These are phyloP conservation scores for Hylomyscus alleni DNA, from an alignment of 2,797 vertebrate genomes.

Conservation along the genomic window DNA sequence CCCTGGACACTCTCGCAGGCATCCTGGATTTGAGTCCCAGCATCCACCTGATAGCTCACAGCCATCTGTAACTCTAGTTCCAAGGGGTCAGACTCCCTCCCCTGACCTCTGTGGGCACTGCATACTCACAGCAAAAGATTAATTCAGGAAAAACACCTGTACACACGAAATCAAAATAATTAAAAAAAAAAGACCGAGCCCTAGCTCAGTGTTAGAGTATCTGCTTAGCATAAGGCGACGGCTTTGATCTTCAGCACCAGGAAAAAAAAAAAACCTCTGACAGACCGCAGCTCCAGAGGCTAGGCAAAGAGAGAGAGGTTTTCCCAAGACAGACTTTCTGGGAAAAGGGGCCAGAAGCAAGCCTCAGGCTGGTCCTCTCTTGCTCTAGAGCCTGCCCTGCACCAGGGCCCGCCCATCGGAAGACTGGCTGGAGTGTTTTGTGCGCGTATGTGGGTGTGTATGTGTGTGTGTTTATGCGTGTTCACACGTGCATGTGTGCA, in stretches of 20 bases:
- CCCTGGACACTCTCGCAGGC: neutral
- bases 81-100: neutral
- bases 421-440: neutral
- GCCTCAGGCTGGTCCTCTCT: neutral
- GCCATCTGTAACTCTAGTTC: neutral
- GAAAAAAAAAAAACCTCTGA: neutral
- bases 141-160: neutral
- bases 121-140: neutral
- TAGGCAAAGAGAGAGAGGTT: neutral
- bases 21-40: neutral
- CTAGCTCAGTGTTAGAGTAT: neutral
- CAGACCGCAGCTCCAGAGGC: neutral
- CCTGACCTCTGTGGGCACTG: neutral
- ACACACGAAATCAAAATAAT: neutral
- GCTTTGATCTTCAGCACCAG: neutral
- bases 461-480: neutral
- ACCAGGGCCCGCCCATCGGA: neutral
- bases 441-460: neutral
- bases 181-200: neutral
- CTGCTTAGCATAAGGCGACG: neutral
- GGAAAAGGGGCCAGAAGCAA: neutral
- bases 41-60: neutral
- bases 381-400: neutral
- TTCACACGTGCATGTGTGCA: too few relatives aligned
- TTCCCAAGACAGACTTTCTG: neutral